Evolutionary conservation across 2,888 invertebrate species (phyloP), one percentile per base, ranked within the genome.

Genomic region (Aleiodes leptofemur): DNA sequence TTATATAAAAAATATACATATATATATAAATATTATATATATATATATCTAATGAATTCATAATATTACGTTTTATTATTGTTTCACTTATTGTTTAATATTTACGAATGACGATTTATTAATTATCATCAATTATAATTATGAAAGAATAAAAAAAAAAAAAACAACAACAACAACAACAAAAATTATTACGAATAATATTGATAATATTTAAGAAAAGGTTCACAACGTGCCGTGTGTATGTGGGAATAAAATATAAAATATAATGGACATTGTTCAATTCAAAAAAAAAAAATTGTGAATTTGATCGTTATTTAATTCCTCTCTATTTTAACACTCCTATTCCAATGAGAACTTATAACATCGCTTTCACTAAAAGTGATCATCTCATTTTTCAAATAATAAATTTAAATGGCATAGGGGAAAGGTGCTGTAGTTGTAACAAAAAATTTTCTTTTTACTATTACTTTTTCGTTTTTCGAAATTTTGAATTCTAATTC

Each of bases 191-290:
- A 88, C 82, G 82, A 76, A 88, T 89, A 87, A 86, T 87, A 87
- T 86, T 86, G 88, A 87, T 90, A 90, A 88, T 87, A 94, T 94
- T 93, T 92, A 94, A 94, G 94, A 94, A 94, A 94, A 94, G 94
- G 94, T 95, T 95, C 95, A 95, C 95, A 94, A 94, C 94, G 95
- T 95, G 95, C 95, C 95, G 95, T 94, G 94, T 94, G 94, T 95
- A 94, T 95, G 94, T 95, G 95, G 94, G 94, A 93, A 93, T 90
- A 90, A 92, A 90, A 90, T 92, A 91, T 94, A 94, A 94, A 94
- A 94, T 94, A 94, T 94, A 94, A 94, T 94, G 94, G 94, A 95
- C 94, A 94, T 94, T 95, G 95, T 95, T 94, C 94, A 95, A 94
- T 94, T 92, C 93, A 92, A 92, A 70, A 71, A 69, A 57, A 9